Conservation (phyloP, 2,797 vertebrate species). For the Anas georgica region DNA sequence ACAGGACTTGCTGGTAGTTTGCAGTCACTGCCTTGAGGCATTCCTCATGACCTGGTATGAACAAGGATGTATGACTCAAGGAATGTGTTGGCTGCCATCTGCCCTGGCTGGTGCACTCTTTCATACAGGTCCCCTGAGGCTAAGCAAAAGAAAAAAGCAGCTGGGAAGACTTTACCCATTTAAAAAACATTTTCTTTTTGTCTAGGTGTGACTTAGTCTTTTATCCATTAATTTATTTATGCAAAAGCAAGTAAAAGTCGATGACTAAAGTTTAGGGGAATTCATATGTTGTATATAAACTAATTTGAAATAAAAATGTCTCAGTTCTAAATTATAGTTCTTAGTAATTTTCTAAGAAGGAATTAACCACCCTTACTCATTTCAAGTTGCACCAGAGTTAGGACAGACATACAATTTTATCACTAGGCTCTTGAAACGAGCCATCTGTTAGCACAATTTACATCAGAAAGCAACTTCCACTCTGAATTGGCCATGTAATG, state of each 20-base stretch:
- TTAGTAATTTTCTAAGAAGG: not conserved
- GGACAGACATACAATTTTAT: not conserved
- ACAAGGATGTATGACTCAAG: constrained; percentile 9
- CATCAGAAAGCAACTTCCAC: not conserved
- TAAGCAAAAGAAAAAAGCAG: not conserved
- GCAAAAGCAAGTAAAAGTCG: not conserved
- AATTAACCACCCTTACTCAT: not conserved
- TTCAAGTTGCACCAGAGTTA: not conserved
- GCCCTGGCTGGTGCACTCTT: not conserved
- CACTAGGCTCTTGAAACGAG: not conserved
- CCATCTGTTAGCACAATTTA: not conserved
- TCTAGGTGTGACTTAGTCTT: not conserved
- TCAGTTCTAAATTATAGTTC: not conserved
- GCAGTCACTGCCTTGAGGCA: not conserved
- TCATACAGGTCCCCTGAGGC: not conserved
- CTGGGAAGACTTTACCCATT: not conserved
- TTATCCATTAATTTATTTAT: not conserved
- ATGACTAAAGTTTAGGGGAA: not conserved
- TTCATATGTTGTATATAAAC: not conserved
- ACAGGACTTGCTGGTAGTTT: not conserved
- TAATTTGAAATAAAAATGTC: not conserved
- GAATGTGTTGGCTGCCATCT: constrained; percentile 11
- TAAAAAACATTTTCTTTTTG: not conserved
- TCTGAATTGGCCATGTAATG: rapidly evolving
- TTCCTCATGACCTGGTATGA: not conserved